phyloP scores from a whole-genome alignment of 2,113 vertebrate genomes.

The Myanophis thanlyinensis region DNA sequence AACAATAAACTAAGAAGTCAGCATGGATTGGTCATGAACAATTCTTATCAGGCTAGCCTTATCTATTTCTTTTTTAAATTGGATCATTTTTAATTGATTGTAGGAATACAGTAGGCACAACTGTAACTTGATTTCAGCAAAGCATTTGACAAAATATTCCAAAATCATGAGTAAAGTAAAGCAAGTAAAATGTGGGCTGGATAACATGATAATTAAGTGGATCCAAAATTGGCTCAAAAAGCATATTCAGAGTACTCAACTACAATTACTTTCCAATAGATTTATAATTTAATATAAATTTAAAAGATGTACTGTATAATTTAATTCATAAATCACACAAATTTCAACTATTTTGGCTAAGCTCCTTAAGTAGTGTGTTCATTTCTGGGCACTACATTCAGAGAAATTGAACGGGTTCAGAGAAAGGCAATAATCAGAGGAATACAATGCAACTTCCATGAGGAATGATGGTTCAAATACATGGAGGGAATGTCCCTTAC shows the following conservation, averaged over 20 bases:
- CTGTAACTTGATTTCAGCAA: background rate
- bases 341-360: background rate
- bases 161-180: background rate
- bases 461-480: background rate
- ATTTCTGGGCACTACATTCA: background rate
- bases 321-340: background rate
- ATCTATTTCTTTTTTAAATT: background rate
- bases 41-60: background rate
- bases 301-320: background rate
- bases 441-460: background rate
- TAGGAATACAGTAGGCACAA: background rate
- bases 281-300: background rate
- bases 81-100: background rate
- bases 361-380: background rate
- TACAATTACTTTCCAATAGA: background rate
- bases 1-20: background rate
- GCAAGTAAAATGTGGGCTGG: background rate
- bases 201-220: background rate
- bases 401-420: background rate
- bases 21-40: background rate
- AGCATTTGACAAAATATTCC: background rate
- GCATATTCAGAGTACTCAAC: background rate
- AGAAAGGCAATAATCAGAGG: background rate
- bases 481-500: background rate
- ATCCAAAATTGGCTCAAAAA: background rate